Base-by-base conservation (phyloP, 2,888 invertebrate species). In the Cinara cedri region DNA sequence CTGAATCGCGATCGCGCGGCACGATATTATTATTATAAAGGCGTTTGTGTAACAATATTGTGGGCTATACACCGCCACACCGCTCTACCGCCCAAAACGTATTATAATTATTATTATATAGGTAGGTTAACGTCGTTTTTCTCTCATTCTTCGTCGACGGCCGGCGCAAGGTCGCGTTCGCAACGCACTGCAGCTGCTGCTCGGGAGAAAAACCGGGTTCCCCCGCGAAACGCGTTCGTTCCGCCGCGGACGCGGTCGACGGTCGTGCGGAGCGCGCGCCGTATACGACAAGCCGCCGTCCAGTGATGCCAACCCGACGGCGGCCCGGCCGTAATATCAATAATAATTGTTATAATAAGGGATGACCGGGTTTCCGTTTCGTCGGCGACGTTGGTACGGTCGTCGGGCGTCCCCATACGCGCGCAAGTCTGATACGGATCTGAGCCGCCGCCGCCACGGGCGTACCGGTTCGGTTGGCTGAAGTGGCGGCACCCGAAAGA, bases 391-490 rank as follows among this genome's bases (percentile, higher is more conserved):
- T 63, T 63, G 74, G 63, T 54, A 75, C 24, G 42, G 55, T 21
- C 3, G 65, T 54, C 8, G 1, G 34, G 14, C 10, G 13, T 1
- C 13, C 42, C 16, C 16, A 34, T 54, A 11, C 44, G 16, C 54
- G 21, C n/a, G n/a, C n/a, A n/a, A n/a, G n/a, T n/a, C n/a, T n/a
- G n/a, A n/a, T n/a, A n/a, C n/a, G n/a, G n/a, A n/a, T n/a, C n/a
- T n/a, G n/a, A n/a, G 16, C 8, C 54, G 68, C n/a, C 21, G 42
- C 44, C 34, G 10, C 21, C 46, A 24, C 10, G 4, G 26, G 44
- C 44, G 72, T 24, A 72, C 74, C 74, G 74, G 63, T 65, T 65
- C 51, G 74, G 74, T 44, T 49, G 72, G 51, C 74, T n/a, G 14
- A 14, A 34, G 34, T 54, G 51, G 11, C 10, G 24, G 54, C 19